Evolutionary conservation across 1,140 invertebrate genomes (phyloP).

Genomic region (Helicorthomorpha holstii): DNA sequence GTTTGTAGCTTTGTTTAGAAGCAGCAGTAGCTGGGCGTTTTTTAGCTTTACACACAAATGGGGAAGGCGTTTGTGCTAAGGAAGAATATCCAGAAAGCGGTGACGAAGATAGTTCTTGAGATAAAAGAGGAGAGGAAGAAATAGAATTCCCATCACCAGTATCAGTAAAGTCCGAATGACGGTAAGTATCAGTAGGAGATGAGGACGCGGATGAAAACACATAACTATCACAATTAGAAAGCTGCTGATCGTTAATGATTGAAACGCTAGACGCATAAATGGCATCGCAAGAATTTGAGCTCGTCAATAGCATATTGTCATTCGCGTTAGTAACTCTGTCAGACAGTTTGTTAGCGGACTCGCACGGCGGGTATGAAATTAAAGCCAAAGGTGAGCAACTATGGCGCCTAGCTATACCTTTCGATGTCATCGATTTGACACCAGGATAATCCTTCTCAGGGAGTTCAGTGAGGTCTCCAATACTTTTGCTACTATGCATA

Average conservation of each 20-base stretch:
- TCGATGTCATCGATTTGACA: conserved; percentile 18
- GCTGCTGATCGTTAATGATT: no score
- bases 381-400: conserved; percentile 2
- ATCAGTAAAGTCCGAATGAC: neutral
- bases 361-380: neutral
- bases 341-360: no score
- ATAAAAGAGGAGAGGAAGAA: neutral
- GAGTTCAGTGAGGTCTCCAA: conserved; percentile 47
- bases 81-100: neutral
- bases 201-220: neutral
- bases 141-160: neutral
- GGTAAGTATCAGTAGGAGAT: neutral
- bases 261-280: no score
- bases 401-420: conserved; percentile 8
- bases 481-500: conserved; percentile 65
- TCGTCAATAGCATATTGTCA: no score
- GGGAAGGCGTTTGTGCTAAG: neutral
- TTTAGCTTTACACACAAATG: no score
- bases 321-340: no score
- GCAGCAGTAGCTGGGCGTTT: no score
- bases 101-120: neutral
- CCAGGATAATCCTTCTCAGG: conserved; percentile 30
- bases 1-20: no score
- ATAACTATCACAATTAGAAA: neutral
- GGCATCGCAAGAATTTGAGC: no score